Evolutionary conservation across 2,113 vertebrate genomes (phyloP).

Genomic region (Anser cygnoides): DNA sequence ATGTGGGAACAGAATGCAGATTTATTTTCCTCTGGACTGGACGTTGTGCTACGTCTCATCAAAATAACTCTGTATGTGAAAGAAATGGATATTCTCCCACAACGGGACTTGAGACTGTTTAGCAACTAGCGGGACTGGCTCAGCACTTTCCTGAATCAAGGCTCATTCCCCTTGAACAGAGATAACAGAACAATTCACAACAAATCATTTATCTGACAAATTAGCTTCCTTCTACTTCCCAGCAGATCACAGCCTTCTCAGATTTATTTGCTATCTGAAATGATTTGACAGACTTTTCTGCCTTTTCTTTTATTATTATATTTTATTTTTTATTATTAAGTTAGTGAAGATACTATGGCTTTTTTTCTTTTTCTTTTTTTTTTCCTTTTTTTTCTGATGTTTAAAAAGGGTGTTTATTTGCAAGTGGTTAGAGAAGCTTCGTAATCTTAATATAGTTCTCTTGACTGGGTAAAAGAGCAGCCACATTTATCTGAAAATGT

Average conservation of each 20-base stretch:
- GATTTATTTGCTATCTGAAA: slow-evolving; percentile 58
- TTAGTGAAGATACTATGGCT: neutral
- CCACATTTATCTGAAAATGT: neutral
- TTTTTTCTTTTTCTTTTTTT: neutral
- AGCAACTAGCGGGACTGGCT: neutral
- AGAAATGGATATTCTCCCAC: neutral
- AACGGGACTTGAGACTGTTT: neutral
- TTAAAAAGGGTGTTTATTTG: neutral
- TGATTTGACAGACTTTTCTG: slow-evolving; percentile 1
- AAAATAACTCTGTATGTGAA: neutral
- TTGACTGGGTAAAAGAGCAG: neutral
- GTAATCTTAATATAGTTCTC: neutral
- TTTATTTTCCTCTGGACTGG: neutral
- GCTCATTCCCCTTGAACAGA: slow-evolving; percentile 12
- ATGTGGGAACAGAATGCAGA: neutral
- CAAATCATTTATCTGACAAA: slow-evolving; percentile 65
- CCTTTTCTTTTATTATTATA: neutral
- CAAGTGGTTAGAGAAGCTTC: neutral
- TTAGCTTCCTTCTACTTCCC: slow-evolving; percentile 43
- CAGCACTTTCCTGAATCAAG: neutral
- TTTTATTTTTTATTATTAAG: neutral
- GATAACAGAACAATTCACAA: slow-evolving; percentile 50
- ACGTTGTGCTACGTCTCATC: neutral
- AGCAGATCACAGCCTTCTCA: slow-evolving; percentile 24
- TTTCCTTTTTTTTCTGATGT: neutral